Evolutionary conservation across 2,113 vertebrate genomes (phyloP).

Genomic region (Puffinus mauretanicus): DNA sequence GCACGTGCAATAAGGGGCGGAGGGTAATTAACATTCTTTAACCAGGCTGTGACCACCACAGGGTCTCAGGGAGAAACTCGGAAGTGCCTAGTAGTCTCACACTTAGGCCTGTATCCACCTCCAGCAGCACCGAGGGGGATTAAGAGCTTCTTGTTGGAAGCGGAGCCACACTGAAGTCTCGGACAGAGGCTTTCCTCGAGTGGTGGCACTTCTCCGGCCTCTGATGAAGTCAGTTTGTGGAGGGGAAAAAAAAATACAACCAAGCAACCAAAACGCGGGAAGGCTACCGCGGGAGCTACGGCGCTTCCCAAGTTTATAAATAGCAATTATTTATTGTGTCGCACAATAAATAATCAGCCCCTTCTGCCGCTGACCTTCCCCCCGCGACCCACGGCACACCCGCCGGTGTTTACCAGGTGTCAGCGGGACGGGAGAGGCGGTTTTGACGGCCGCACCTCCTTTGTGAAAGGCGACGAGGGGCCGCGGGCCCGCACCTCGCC

Average conservation of each 20-base stretch:
- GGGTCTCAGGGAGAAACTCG: background rate
- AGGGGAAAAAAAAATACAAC: too few relatives aligned
- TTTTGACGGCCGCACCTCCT: background rate
- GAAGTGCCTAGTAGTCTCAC: fast-evolving
- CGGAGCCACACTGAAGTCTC: background rate
- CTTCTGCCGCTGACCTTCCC: background rate
- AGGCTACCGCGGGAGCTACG: background rate
- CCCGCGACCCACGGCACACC: background rate
- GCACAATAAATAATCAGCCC: background rate
- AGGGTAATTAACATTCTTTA: background rate
- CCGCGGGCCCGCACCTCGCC: background rate
- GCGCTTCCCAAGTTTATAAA: background rate
- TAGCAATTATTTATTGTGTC: background rate
- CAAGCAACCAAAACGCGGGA: background rate
- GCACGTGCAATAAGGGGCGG: background rate
- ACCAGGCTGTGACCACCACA: background rate
- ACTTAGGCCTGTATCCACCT: background rate
- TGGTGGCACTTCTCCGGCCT: fast-evolving
- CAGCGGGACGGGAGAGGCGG: background rate
- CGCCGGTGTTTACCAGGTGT: background rate
- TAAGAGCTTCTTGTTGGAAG: background rate
- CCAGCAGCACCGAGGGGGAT: background rate
- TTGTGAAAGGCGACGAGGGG: background rate
- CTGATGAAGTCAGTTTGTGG: background rate
- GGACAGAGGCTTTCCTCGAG: background rate